Evolutionary conservation across 2,888 invertebrate genomes (phyloP).

Genomic region (Tenthredo livida): DNA sequence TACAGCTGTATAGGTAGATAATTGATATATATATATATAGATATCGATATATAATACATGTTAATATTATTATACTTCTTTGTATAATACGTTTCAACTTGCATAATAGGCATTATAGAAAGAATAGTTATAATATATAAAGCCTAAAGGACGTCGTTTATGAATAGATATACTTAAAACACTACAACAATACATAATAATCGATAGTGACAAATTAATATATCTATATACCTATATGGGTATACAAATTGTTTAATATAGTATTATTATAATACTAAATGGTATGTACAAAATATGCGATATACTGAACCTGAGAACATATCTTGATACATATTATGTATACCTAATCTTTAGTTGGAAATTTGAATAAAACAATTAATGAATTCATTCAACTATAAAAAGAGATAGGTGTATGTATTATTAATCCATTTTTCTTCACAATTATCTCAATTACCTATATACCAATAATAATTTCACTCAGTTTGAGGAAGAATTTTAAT

Average conservation of each 20-base stretch:
- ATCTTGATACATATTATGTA: background rate
- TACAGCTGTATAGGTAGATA: constrained; percentile 21
- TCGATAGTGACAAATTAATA: constrained; percentile 19
- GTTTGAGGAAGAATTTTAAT: background rate
- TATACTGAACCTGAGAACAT: constrained; percentile 14
- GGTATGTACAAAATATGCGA: constrained; percentile 8
- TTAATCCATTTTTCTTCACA: background rate
- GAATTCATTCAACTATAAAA: background rate
- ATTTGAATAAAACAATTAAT: background rate
- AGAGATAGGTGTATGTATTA: background rate
- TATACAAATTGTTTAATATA: constrained; percentile 1
- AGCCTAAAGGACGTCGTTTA: constrained; percentile 66
- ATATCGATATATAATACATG: background rate
- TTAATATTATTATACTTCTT: constrained; percentile 53
- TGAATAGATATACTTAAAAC: constrained; percentile 57
- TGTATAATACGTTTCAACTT: constrained; percentile 58
- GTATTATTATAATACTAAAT: background rate
- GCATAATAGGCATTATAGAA: constrained; percentile 63
- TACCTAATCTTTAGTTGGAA: background rate
- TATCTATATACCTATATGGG: background rate
- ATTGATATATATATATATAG: background rate
- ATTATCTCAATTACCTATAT: background rate
- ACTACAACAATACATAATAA: constrained; percentile 23
- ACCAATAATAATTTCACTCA: background rate
- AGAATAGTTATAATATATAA: constrained; percentile 64